Evolutionary conservation across 1,140 invertebrate genomes (phyloP).

Genomic region (Samia ricini): DNA sequence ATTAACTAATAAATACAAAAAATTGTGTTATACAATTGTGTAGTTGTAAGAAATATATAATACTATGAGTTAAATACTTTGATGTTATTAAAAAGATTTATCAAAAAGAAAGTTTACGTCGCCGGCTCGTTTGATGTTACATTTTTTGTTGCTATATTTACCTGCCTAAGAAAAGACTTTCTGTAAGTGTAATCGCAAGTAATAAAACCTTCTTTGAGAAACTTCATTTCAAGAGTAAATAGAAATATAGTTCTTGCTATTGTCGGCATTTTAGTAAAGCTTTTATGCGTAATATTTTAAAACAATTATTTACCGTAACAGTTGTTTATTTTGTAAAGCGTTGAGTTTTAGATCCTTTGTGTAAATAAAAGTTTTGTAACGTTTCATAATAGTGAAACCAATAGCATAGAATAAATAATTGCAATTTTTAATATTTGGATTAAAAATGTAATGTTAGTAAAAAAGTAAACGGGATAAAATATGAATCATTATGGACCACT

Average conservation of each 20-base stretch:
- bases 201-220: slow-evolving; percentile 37
- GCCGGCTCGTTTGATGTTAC: slow-evolving; percentile 28
- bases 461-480: no score
- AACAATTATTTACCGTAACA: not conserved
- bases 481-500: no score
- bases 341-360: no score
- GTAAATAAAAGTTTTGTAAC: no score
- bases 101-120: slow-evolving; percentile 30
- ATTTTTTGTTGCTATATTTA: slow-evolving; percentile 29
- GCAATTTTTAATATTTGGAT: no score
- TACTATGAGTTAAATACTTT: not conserved
- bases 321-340: not conserved
- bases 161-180: slow-evolving; percentile 29
- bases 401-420: no score
- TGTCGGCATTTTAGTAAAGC: slow-evolving; percentile 5
- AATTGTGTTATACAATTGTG: no score
- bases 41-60: no score
- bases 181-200: slow-evolving; percentile 17
- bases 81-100: slow-evolving; percentile 10
- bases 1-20: no score
- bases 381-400: no score
- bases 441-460: no score
- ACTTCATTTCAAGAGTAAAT: slow-evolving; percentile 13
- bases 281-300: not conserved
- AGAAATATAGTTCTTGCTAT: not conserved